phyloP scores from a whole-genome alignment of 2,888 invertebrate species.

The Ochropleura leucogaster region DNA sequence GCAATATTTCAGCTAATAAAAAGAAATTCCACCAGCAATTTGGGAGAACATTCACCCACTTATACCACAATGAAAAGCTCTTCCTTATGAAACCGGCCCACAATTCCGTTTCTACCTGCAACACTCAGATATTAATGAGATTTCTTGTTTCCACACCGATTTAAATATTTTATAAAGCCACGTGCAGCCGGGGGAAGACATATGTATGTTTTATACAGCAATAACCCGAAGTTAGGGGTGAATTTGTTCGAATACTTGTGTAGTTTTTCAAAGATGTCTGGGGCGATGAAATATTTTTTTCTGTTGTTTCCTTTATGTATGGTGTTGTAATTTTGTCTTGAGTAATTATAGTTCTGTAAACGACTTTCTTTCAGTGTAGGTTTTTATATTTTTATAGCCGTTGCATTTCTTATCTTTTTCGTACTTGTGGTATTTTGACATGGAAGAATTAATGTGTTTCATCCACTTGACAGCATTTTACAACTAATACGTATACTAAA shows the following conservation, averaged over 20 bases:
- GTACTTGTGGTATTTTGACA: background rate
- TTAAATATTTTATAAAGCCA: conserved; percentile 75
- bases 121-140: conserved; percentile 74
- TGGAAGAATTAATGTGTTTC: background rate
- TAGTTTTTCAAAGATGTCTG: conserved; percentile 63
- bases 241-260: conserved; percentile 62
- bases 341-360: background rate
- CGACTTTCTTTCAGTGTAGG: background rate
- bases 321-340: background rate
- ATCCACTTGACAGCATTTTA: background rate
- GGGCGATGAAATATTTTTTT: conserved; percentile 55
- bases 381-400: background rate
- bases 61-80: conserved; percentile 40
- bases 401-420: background rate
- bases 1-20: conserved; percentile 46
- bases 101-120: conserved; percentile 58
- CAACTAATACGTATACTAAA: background rate
- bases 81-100: conserved; percentile 45
- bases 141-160: conserved; percentile 69
- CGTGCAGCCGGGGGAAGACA: conserved; percentile 68
- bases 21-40: conserved; percentile 34
- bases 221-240: conserved; percentile 68
- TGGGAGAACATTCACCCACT: conserved; percentile 38
- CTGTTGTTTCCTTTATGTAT: conserved; percentile 32
- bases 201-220: conserved; percentile 70